These are phyloP conservation scores for Leucophenga maculata DNA, from an alignment of 2,888 invertebrate species.

Conservation along the genomic window DNA sequence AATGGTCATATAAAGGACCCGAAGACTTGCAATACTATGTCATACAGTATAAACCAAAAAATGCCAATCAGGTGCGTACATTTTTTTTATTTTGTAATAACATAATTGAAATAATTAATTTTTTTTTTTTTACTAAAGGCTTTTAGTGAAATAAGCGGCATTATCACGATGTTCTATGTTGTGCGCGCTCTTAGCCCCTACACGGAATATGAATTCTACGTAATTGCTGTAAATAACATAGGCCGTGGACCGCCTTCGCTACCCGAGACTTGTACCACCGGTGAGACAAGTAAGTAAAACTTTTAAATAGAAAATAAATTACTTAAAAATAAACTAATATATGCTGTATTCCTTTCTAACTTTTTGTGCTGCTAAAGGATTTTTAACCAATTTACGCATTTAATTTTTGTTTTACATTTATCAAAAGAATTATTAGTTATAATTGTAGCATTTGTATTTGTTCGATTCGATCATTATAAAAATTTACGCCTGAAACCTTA, in stretches of 20 bases:
- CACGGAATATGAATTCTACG: constrained; percentile 96
- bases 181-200: constrained; percentile 92
- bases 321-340: constrained; percentile 6
- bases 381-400: constrained; percentile 43
- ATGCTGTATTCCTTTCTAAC: constrained; percentile 61
- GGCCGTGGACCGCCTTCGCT: constrained; percentile 92
- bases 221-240: constrained; percentile 94
- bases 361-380: constrained; percentile 47
- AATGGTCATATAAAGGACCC: constrained; percentile 92
- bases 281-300: constrained; percentile 89
- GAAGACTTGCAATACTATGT: constrained; percentile 96
- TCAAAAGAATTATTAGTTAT: constrained; percentile 39
- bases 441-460: constrained; percentile 24
- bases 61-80: constrained; percentile 80
- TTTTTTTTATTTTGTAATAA: constrained; percentile 31
- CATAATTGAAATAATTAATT: constrained; percentile 3
- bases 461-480: constrained; percentile 34
- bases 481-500: background rate
- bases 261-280: constrained; percentile 93
- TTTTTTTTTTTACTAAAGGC: constrained; percentile 75
- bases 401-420: constrained; percentile 30
- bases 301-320: constrained; percentile 16
- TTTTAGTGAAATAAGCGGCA: constrained; percentile 93
- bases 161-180: constrained; percentile 93
- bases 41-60: constrained; percentile 96